Evolutionary conservation across 1,140 invertebrate species (phyloP).

Genomic region (Macrobrachium nipponense): DNA sequence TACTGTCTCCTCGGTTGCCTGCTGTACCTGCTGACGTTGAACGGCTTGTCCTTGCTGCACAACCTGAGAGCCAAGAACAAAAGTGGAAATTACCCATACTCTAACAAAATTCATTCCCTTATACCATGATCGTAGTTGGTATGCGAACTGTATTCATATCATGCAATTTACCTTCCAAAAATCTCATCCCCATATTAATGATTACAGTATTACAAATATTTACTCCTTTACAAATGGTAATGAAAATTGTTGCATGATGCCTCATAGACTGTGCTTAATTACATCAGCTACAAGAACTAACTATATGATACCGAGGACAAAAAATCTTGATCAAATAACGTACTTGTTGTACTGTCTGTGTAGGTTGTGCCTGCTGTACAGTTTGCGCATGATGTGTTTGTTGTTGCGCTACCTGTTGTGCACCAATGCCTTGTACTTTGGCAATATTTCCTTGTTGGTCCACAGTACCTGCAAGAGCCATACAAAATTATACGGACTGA

Average conservation of each 20-base stretch:
- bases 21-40: constrained; percentile 44
- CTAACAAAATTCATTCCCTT: too few species aligned
- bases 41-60: constrained; percentile 44
- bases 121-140: too few species aligned
- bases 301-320: too few species aligned
- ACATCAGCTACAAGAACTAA: too few species aligned
- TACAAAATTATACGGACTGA: background rate
- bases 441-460: constrained; percentile 55
- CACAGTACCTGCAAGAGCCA: constrained; percentile 39
- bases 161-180: too few species aligned
- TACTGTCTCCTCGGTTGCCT: constrained; percentile 32
- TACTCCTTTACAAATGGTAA: too few species aligned
- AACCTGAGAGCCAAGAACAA: background rate
- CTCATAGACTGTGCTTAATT: too few species aligned
- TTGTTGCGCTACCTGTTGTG: constrained; percentile 53
- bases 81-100: background rate
- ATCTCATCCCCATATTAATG: too few species aligned
- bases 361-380: constrained; percentile 30
- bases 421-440: constrained; percentile 48
- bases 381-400: constrained; percentile 41
- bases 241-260: too few species aligned
- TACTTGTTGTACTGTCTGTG: constrained; percentile 53
- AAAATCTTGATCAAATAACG: background rate
- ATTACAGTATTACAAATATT: too few species aligned
- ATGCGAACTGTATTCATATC: too few species aligned